Base-by-base conservation (phyloP, 2,888 invertebrate species). In the Pilophorus perplexus region DNA sequence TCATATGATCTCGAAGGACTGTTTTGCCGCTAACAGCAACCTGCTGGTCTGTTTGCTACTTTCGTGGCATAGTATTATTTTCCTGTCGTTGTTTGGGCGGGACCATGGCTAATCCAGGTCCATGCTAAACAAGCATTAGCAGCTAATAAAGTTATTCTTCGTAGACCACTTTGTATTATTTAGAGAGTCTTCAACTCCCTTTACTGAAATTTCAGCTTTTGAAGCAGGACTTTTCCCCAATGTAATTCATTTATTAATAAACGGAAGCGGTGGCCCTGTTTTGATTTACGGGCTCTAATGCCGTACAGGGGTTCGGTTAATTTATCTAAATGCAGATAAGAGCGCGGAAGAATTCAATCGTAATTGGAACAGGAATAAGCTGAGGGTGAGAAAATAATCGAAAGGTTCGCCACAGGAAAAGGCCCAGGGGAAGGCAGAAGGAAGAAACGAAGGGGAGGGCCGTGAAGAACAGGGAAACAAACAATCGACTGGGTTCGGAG, bases 401-500 rank as follows among this genome's bases (percentile, higher is more conserved):
- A 38, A 55, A 55, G 38, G 55, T 55, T 38, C 4, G 37, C 37
- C 12, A 37, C 14, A 12, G 37, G 37, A 37, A 37, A 4, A n/a
- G n/a, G 37, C 33, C 12, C 12, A 12, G 2, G 37, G 33, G n/a
- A n/a, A n/a, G n/a, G n/a, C n/a, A n/a, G n/a, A n/a, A 3, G 14
- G 18, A 20, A 28, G 28, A 8, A 18, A 18, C 10, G 48, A 54
- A 22, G 8, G 28, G 12, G 27, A 27, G 54, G 33, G 54, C 16
- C 28, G n/a, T 42, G 40, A 46, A 48, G 62, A 46, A 33, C 62
- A 46, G 38, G 50, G 38, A 37, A 52, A 50, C 50, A 38, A 64
- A 66, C 66, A 57, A 66, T 66, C 44, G 66, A 44, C 57, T 42
- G 40, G 64, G 64, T 18, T 40, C 37, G 18, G 23, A n/a, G 64